Evolutionary conservation across 1,140 invertebrate species (phyloP).

Genomic region (Coboldia fuscipes): DNA sequence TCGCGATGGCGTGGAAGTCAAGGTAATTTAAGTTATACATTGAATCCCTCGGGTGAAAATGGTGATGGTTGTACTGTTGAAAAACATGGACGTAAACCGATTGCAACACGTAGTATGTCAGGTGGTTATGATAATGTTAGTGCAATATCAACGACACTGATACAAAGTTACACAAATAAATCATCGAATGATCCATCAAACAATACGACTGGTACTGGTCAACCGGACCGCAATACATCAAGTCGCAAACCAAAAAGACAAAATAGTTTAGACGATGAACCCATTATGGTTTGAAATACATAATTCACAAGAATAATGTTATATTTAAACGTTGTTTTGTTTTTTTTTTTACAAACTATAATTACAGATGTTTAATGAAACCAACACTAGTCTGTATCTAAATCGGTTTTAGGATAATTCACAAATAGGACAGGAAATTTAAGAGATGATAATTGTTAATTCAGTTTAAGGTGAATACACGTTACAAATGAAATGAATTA

Average conservation of each 20-base stretch:
- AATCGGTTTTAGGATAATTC: no score
- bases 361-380: no score
- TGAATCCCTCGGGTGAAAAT: no score
- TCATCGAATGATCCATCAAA: neutral
- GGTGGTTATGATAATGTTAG: neutral
- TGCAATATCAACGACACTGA: neutral
- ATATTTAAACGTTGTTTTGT: no score
- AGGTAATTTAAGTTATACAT: constrained; percentile 1
- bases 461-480: no score
- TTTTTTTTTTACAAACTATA: no score
- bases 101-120: constrained; percentile 5
- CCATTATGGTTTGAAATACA: constrained; percentile 5
- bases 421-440: no score
- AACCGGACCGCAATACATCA: constrained; percentile 1
- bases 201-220: constrained; percentile 1
- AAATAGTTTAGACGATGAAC: constrained; percentile 4
- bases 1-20: constrained; percentile 1
- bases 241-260: constrained; percentile 3
- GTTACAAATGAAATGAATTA: no score
- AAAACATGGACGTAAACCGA: constrained; percentile 1
- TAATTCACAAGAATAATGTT: no score
- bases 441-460: no score
- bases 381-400: no score
- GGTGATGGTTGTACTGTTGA: neutral
- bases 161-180: neutral